Base-by-base conservation (phyloP, 2,113 vertebrate species). In the Sterrhoptilus dennistouni region DNA sequence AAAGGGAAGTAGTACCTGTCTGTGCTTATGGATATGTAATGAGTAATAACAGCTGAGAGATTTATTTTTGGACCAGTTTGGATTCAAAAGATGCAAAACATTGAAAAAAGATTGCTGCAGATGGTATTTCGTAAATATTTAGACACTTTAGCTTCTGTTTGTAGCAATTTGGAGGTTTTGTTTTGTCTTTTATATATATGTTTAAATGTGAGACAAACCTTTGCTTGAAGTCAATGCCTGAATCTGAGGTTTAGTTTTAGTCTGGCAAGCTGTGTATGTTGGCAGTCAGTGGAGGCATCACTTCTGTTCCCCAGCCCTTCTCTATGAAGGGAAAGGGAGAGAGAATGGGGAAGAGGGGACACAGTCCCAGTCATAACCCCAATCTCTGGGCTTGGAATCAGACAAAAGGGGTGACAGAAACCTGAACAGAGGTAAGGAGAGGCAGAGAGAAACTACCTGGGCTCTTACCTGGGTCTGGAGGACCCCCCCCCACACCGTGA, bases 111-210 rank as follows among this genome's bases (percentile, higher is more conserved):
- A 56, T 54, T 21, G 65, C 57, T 86, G 80, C 95, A 95, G 93
- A 94, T 96, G 90, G 95, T 57, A 85, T 89, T 94, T 89, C 0
- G 2, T 92, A 95, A 95, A 94, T 96, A 96, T 94, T 96, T 95
- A 90, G 95, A 92, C 90, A 84, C n/a, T 69, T 22, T 56, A 52
- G 76, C 72, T 95, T 96, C 79, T 94, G 86, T 90, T 90, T 42
- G 47, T 90, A 68, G 89, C 69, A 87, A 29, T 95, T 91, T 69
- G 53, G 36, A 93, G 54, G 28, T 42, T 92, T 77, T 94, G 72
- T 64, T 87, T 90, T 75, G 53, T 61, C 45, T 66, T 66, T 7
- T 28, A 56, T 52, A 45, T 76, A 29, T 60, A 17, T 53, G 49
- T 81, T 93, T 20, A 69, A 87, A 72, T 65, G 28, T 53, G 69